These are phyloP conservation scores for Dinoponera quadriceps DNA, from an alignment of 1,140 invertebrate genomes.

Conservation along the genomic window DNA sequence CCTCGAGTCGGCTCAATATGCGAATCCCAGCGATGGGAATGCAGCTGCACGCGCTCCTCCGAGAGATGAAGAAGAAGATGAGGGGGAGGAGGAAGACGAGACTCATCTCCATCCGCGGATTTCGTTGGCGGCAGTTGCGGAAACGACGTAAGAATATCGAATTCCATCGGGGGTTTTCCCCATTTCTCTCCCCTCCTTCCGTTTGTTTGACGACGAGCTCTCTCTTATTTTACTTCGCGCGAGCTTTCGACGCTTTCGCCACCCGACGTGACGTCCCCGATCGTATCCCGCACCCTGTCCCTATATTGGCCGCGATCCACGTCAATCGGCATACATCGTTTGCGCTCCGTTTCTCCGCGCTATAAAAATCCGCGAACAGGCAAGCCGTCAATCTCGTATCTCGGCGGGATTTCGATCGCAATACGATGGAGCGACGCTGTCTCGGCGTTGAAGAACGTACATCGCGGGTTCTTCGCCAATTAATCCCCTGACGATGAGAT, in stretches of 20 bases:
- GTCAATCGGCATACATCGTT: not conserved
- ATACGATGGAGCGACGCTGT: too few relatives aligned
- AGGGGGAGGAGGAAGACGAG: too few relatives aligned
- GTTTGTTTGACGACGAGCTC: not conserved
- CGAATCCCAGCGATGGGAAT: conserved; percentile 25
- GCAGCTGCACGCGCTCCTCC: not conserved
- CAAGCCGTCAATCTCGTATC: too few relatives aligned
- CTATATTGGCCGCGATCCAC: conserved; percentile 1
- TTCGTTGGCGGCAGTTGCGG: conserved; percentile 26
- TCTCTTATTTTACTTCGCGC: not conserved
- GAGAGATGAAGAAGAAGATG: too few relatives aligned
- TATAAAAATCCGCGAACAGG: not conserved
- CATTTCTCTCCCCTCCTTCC: not conserved
- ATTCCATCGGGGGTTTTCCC: conserved; percentile 42
- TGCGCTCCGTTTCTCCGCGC: not conserved
- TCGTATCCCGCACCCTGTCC: not conserved
- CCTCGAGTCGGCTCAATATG: not conserved
- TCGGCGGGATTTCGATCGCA: too few relatives aligned
- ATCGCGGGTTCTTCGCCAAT: too few relatives aligned
- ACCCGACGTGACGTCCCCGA: not conserved
- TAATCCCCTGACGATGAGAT: too few relatives aligned
- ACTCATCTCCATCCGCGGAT: conserved; percentile 24
- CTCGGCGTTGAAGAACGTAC: too few relatives aligned
- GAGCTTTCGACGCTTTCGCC: conserved; percentile 1
- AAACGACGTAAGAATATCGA: conserved; percentile 53